Percentiles rank a stretch among this genome's conserved stretches.
phyloP scores from a whole-genome alignment of 2,888 invertebrate species.

The Rhogogaster chlorosoma region DNA sequence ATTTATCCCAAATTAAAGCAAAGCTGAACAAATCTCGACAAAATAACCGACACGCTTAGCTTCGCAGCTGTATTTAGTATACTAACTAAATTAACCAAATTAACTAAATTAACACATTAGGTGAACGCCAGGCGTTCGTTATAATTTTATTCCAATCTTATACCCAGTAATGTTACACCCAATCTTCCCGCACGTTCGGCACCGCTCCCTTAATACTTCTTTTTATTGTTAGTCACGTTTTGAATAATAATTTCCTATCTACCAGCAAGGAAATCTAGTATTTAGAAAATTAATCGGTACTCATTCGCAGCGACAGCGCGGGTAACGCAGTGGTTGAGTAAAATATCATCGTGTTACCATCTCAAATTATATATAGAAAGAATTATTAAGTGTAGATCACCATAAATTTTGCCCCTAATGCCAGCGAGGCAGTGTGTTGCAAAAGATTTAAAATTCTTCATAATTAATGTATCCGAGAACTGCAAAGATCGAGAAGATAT shows the following conservation, averaged over 20 bases:
- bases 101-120: constrained; percentile 44
- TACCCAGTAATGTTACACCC: background rate
- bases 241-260: background rate
- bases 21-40: constrained; percentile 34
- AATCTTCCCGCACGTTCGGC: background rate
- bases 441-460: background rate
- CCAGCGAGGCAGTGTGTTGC: background rate
- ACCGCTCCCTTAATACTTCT: background rate
- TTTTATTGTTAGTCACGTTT: background rate
- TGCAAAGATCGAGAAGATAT: background rate
- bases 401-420: constrained; percentile 2
- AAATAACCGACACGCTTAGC: constrained; percentile 43
- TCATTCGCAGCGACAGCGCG: background rate
- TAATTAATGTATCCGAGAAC: background rate
- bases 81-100: constrained; percentile 38
- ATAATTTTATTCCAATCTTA: constrained; percentile 24
- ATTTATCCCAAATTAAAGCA: constrained; percentile 46
- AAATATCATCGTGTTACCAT: background rate
- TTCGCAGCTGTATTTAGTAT: constrained; percentile 41
- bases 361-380: background rate
- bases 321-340: background rate
- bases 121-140: constrained; percentile 19
- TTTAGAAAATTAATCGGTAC: background rate
- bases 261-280: background rate
- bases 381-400: background rate